These are phyloP conservation scores for Varanus salvator DNA, from an alignment of 2,113 vertebrate genomes.

Conservation along the genomic window DNA sequence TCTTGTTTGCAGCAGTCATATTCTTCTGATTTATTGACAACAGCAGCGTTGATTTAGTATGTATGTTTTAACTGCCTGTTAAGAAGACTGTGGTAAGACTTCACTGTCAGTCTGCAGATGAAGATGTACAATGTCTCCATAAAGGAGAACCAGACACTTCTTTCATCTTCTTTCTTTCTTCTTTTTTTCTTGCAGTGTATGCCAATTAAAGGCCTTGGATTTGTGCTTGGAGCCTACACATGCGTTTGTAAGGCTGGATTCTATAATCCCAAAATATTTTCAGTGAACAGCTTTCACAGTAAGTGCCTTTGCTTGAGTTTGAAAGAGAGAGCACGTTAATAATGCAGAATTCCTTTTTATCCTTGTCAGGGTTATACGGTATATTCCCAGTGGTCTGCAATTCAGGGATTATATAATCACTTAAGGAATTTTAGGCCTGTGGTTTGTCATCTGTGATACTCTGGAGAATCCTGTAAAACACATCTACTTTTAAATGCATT, in stretches of 20 bases:
- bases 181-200: conserved; percentile 85
- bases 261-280: conserved; percentile 90
- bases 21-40: background rate
- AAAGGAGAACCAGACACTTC: conserved; percentile 42
- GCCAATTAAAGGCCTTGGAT: conserved; percentile 92
- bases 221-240: conserved; percentile 94
- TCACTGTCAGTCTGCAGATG: conserved; percentile 27
- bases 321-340: conserved; percentile 64
- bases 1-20: background rate
- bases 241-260: conserved; percentile 94
- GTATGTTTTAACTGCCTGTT: background rate
- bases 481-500: conserved; percentile 64
- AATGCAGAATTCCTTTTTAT: conserved; percentile 70
- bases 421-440: conserved; percentile 66
- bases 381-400: conserved; percentile 64
- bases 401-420: conserved; percentile 67
- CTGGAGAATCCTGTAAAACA: conserved; percentile 62
- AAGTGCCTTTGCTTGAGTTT: conserved; percentile 79
- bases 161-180: conserved; percentile 63
- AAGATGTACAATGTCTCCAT: conserved; percentile 42
- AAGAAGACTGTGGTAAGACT: background rate
- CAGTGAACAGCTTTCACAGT: conserved; percentile 90
- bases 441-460: conserved; percentile 60
- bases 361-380: conserved; percentile 66
- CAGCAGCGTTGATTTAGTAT: conserved; percentile 1